Conservation (phyloP, 92 coral and sea anemone genomes). For the Montipora capitata region DNA sequence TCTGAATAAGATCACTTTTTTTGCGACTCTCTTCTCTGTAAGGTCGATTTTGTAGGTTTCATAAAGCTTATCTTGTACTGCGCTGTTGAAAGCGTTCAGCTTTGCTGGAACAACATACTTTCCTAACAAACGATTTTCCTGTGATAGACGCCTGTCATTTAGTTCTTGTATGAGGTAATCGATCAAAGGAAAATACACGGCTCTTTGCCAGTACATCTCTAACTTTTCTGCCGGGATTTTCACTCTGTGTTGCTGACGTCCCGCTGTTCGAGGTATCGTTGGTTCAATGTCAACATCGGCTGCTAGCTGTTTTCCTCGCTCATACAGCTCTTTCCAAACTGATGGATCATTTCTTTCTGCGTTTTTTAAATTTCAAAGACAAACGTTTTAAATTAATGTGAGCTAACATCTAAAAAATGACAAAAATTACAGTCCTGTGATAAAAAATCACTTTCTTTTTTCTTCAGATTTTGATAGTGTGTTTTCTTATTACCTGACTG, state of each 20-base stretch:
- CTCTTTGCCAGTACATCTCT: constrained; percentile 50
- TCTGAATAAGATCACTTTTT: too few relatives aligned
- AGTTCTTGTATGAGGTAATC: constrained; percentile 78
- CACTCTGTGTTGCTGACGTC: constrained; percentile 79
- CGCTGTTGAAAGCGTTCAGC: constrained; percentile 43
- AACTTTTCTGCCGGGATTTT: constrained; percentile 77
- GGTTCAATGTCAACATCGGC: constrained; percentile 78
- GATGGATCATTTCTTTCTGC: constrained; percentile 33
- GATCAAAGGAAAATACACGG: constrained; percentile 62
- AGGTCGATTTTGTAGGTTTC: too few relatives aligned
- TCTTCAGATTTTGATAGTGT: too few relatives aligned
- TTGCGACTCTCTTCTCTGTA: too few relatives aligned
- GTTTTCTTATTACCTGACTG: too few relatives aligned
- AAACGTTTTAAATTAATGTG: too few relatives aligned
- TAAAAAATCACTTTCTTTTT: too few relatives aligned
- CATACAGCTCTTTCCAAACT: constrained; percentile 75
- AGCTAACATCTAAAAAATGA: too few relatives aligned
- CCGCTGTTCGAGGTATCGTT: constrained; percentile 74
- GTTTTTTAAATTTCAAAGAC: too few relatives aligned
- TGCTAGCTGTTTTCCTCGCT: constrained; percentile 81
- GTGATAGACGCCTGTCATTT: constrained; percentile 77
- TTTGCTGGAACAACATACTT: constrained; percentile 73
- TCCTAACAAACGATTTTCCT: constrained; percentile 75
- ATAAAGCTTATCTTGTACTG: too few relatives aligned
- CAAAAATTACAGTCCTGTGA: too few relatives aligned